A percentile compares a stretch with the other conserved stretches of the same genome.
Evolutionary conservation across 2,797 vertebrate species (phyloP).

Genomic region (Arnoldichthys spilopterus): DNA sequence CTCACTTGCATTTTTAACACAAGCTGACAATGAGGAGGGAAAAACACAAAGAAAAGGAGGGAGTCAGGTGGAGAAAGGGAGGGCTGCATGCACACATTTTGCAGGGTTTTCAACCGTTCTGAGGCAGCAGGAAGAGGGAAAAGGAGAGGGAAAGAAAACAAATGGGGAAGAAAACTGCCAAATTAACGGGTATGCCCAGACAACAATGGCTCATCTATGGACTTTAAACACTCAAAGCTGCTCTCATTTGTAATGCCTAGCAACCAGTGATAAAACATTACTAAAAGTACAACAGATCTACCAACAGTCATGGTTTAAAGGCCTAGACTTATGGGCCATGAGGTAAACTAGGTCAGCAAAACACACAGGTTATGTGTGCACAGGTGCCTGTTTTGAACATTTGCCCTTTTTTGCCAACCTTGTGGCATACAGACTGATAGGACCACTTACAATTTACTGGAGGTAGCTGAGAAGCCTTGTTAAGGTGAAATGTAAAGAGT

Average conservation of each 20-base stretch:
- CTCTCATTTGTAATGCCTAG: constrained; percentile 17
- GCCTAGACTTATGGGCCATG: not conserved
- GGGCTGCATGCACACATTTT: not conserved
- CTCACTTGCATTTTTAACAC: constrained; percentile 23
- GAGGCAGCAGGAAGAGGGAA: constrained; percentile 45
- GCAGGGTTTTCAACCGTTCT: constrained; percentile 24
- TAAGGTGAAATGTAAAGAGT: not conserved
- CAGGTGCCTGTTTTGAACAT: constrained; percentile 33
- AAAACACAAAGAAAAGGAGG: constrained; percentile 47
- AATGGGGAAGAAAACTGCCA: constrained; percentile 37
- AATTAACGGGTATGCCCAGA: constrained; percentile 22
- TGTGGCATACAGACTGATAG: not conserved
- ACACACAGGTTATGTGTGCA: constrained; percentile 32
- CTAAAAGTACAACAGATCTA: constrained; percentile 26
- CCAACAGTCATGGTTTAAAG: constrained; percentile 14
- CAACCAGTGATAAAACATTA: constrained; percentile 35
- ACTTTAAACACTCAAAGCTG: constrained; percentile 21
- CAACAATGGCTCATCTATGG: constrained; percentile 41
- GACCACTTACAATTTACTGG: not conserved
- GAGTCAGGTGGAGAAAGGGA: constrained; percentile 39
- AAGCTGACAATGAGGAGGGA: constrained; percentile 52
- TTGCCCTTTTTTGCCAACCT: not conserved
- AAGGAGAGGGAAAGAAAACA: constrained; percentile 39
- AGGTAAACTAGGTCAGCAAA: constrained; percentile 26
- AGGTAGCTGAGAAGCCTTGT: not conserved